Conservation (phyloP, 1,140 invertebrate species). For the Rhopalosiphum padi region DNA sequence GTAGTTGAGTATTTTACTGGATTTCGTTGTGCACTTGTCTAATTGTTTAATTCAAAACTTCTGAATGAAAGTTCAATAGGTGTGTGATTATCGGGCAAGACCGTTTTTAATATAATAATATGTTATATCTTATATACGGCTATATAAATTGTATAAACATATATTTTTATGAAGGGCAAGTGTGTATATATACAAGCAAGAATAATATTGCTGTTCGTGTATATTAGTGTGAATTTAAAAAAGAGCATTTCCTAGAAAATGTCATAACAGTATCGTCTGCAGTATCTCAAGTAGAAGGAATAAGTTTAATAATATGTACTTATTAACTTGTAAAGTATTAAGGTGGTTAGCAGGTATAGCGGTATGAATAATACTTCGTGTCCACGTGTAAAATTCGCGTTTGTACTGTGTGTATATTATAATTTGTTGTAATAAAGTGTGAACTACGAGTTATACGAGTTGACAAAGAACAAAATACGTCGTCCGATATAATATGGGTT, state of each 20-base stretch:
- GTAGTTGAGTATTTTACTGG: neutral
- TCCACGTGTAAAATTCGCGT: neutral
- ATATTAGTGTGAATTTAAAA: neutral
- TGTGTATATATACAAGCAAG: neutral
- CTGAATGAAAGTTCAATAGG: neutral
- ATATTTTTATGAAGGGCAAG: neutral
- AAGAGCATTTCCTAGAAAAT: neutral
- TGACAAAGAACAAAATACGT: neutral
- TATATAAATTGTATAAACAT: too few relatives aligned
- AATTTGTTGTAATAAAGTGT: neutral
- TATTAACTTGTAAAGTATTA: neutral
- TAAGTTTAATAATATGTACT: neutral
- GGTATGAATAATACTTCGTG: neutral
- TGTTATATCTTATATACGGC: too few relatives aligned
- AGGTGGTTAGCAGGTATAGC: neutral
- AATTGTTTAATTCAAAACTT: neutral
- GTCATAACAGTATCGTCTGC: too few relatives aligned
- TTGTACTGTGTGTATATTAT: neutral
- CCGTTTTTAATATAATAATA: too few relatives aligned
- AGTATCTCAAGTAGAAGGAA: neutral
- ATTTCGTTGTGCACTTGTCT: neutral
- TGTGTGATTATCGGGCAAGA: neutral
- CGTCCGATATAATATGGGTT: neutral
- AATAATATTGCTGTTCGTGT: neutral
- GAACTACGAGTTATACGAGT: neutral